A percentile compares a stretch with the other conserved stretches of the same genome.
Evolutionary conservation across 2,113 vertebrate genomes (phyloP).

Genomic region (Gymnorhina tibicen): DNA sequence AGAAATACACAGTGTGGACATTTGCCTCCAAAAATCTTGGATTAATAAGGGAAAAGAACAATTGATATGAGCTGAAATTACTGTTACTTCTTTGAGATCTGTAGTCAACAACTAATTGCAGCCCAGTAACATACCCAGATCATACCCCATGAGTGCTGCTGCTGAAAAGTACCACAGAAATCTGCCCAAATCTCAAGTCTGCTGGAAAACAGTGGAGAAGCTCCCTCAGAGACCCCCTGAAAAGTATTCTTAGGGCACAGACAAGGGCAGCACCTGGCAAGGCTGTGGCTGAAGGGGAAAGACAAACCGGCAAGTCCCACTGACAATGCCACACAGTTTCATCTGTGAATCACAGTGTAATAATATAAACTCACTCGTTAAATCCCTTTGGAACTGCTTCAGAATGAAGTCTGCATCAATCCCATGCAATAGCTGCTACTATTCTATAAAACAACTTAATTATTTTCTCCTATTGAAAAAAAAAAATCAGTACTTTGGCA

Average conservation of each 20-base stretch:
- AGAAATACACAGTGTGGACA: not conserved
- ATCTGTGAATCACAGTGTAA: not conserved
- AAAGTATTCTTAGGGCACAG: not conserved
- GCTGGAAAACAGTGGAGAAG: not conserved
- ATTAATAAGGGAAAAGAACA: not conserved
- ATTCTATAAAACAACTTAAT: not conserved
- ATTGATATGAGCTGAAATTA: not conserved
- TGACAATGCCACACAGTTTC: not conserved
- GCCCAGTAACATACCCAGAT: not conserved
- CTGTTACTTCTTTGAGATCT: not conserved
- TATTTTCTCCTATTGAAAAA: not conserved
- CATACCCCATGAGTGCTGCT: not conserved
- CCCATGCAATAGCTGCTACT: not conserved
- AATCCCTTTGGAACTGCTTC: not conserved
- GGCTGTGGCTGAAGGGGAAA: not conserved
- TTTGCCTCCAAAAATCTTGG: not conserved
- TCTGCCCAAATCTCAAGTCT: not conserved
- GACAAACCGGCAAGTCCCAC: accelerated
- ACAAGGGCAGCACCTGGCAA: not conserved
- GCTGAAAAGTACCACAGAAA: not conserved
- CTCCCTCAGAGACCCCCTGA: not conserved
- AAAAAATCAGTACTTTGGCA: not conserved
- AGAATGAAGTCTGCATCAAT: not conserved
- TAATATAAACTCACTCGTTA: not conserved
- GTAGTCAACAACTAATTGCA: not conserved